Evolutionary conservation across 2,797 vertebrate genomes (phyloP).

Genomic region (Acestrorhynchus altus): DNA sequence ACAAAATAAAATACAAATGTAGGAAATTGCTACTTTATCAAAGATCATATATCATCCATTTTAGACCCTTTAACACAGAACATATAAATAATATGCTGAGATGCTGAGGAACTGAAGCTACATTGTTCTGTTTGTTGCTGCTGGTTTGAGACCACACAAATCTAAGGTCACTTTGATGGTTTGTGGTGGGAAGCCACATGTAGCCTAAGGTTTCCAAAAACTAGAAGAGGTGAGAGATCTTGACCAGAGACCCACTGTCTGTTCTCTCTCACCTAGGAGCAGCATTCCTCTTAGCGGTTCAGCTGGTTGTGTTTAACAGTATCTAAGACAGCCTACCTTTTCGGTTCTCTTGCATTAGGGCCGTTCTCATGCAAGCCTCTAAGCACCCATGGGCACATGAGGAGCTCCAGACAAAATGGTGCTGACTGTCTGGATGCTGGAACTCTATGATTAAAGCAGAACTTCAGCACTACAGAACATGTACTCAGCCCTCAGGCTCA

Average conservation of each 20-base stretch:
- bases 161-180: no score
- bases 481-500: conserved; percentile 48
- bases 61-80: no score
- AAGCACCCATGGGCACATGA: conserved; percentile 54
- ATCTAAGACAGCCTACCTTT: background rate
- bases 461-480: conserved; percentile 37
- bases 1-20: no score
- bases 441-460: conserved; percentile 58
- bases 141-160: background rate
- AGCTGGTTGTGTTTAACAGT: conserved; percentile 48
- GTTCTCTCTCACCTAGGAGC: conserved; percentile 6
- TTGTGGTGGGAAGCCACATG: background rate
- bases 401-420: conserved; percentile 49
- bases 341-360: conserved; percentile 32
- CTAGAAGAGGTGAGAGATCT: background rate
- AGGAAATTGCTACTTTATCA: no score
- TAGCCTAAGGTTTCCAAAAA: background rate
- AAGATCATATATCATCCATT: no score
- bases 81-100: no score
- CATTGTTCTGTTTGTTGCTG: no score
- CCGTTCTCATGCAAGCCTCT: conserved; percentile 44
- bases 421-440: conserved; percentile 47
- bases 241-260: background rate
- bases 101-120: no score
- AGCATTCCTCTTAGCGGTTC: conserved; percentile 12